Evolutionary conservation across 2,113 vertebrate genomes (phyloP), one percentile per base, ranked within the genome.

Genomic region (Perccottus glenii): DNA sequence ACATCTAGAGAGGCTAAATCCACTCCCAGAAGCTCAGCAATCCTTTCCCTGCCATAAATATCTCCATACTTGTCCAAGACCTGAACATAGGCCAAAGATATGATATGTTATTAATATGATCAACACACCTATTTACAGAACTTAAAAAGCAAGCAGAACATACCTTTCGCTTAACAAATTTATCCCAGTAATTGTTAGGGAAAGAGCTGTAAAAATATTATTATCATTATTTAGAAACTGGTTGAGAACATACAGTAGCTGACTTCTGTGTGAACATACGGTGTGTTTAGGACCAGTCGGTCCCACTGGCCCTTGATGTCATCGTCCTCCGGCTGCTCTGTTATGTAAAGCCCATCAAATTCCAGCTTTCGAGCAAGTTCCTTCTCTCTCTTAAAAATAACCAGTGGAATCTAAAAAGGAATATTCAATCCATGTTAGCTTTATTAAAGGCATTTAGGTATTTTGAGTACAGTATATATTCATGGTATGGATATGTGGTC

Each of bases 231-330:
- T 33, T 32, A 5, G 33, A 35, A 5, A 15, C 6, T 38, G n/a
- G 10, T 14, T 46, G 2, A 46, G 11, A 5, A 61, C 19, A 1
- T 38, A 11, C 10, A 36, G 43, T 51, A 66, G 53, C 4, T 14
- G 15, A 4, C 55, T 38, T 32, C 6, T 63, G 5, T 42, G 33
- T n/a, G 2, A 60, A 60, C 95, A 68, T 89, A 96, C 95, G 94
- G 95, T 0, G 96, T 96, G 60, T 97, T 97, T 19, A 97, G 91
- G 63, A 97, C 95, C 52, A 98, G 88, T 33, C 96, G 88, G 67
- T 98, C 95, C 96, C 96, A 98, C 67, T 98, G 96, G 43, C 96
- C 96, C 73, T 96, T 96, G 40, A 98, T 96, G 19, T 98, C 96
- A 0, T 98, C 96, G 0, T 98, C 96, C 64, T 96, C 95, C 0